Percentiles rank a stretch among this genome's conserved stretches.
Evolutionary conservation across 2,888 invertebrate genomes (phyloP).

Genomic region (Mesoligia furuncula): DNA sequence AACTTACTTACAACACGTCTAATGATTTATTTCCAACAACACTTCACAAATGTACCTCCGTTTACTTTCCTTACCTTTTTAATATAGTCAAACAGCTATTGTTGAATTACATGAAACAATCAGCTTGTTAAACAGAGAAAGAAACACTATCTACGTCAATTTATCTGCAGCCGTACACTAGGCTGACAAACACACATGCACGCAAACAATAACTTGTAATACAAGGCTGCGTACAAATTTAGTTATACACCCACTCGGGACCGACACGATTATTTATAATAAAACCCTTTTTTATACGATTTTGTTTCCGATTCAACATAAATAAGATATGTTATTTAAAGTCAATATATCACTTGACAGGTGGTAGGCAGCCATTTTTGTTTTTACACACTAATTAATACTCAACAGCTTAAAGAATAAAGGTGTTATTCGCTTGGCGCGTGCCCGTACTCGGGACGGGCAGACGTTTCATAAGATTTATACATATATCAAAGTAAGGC

Average conservation of each 20-base stretch:
- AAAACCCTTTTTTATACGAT: constrained; percentile 87
- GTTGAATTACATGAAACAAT: constrained; percentile 52
- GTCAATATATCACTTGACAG: constrained; percentile 90
- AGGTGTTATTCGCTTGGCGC: constrained; percentile 68
- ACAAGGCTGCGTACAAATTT: constrained; percentile 88
- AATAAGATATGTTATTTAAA: constrained; percentile 91
- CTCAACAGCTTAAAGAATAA: constrained; percentile 68
- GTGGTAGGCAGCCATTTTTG: constrained; percentile 84
- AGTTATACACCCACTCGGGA: constrained; percentile 87
- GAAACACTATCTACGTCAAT: constrained; percentile 84
- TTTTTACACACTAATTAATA: constrained; percentile 70
- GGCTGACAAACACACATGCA: constrained; percentile 72
- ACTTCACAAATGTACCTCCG: constrained; percentile 35
- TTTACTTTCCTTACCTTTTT: constrained; percentile 49
- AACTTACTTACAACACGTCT: constrained; percentile 24
- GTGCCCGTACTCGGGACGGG: constrained; percentile 76
- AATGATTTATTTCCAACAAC: constrained; percentile 52
- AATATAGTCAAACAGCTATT: constrained; percentile 53
- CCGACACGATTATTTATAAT: constrained; percentile 87
- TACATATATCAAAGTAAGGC: constrained; percentile 89
- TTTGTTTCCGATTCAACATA: constrained; percentile 90
- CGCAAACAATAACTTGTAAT: constrained; percentile 80
- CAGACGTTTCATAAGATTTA: constrained; percentile 87
- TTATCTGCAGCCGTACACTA: constrained; percentile 79
- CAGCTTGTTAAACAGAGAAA: constrained; percentile 79